A percentile compares a stretch with the other conserved stretches of the same genome.
Conservation (phyloP, 2,113 vertebrate genomes). For the Neomonachus schauinslandi region DNA sequence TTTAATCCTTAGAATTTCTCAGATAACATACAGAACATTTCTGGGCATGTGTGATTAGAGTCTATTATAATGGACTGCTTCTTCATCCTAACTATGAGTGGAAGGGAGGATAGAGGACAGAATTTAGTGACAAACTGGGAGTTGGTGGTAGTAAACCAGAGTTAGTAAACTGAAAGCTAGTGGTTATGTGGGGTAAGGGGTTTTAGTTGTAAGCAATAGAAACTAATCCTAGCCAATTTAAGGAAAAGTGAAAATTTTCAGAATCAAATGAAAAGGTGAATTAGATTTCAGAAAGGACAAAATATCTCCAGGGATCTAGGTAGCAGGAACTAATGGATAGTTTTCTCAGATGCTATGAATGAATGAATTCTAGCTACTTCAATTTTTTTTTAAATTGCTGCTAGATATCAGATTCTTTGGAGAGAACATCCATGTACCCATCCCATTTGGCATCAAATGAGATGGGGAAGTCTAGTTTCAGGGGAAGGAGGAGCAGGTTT, state of each 20-base stretch:
- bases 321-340: not conserved
- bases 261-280: constrained; percentile 5
- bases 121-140: not conserved
- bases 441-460: not conserved
- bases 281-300: constrained; percentile 4
- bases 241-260: constrained; percentile 15
- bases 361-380: constrained; percentile 11
- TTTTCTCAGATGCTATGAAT: not conserved
- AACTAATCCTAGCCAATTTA: not conserved
- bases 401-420: not conserved
- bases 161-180: not conserved
- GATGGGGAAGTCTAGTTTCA: not conserved
- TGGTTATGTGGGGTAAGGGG: not conserved
- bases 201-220: constrained; percentile 21
- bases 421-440: not conserved
- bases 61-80: not conserved
- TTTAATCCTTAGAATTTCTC: constrained; percentile 41
- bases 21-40: not conserved
- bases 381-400: not conserved
- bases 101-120: not conserved
- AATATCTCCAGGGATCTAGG: not conserved
- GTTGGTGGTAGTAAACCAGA: not conserved
- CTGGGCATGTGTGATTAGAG: not conserved
- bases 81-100: not conserved
- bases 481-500: not conserved